These are phyloP conservation scores for Morelia viridis DNA, from an alignment of 2,797 vertebrate species.

Conservation along the genomic window DNA sequence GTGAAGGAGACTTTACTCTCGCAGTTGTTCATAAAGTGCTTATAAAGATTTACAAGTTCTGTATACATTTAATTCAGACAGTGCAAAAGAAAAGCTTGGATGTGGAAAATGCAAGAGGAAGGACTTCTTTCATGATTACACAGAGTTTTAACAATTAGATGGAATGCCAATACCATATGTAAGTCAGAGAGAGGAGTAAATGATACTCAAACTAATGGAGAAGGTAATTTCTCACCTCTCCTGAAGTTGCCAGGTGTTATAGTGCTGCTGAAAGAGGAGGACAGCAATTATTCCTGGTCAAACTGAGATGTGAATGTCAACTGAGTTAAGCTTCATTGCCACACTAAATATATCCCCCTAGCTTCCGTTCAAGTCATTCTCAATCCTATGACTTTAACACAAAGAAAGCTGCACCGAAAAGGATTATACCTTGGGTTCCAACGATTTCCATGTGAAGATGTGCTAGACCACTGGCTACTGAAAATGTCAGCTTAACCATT, in stretches of 20 bases:
- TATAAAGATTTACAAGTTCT: neutral
- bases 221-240: too few relatives aligned
- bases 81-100: neutral
- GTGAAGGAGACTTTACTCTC: neutral
- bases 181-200: neutral
- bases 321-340: neutral
- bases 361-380: neutral
- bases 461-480: conserved; percentile 92
- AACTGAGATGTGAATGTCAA: neutral
- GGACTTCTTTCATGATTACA: neutral
- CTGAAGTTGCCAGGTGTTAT: neutral
- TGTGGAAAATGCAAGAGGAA: too few relatives aligned
- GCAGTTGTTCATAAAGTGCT: neutral
- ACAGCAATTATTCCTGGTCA: neutral
- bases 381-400: neutral
- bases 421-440: conserved; percentile 89
- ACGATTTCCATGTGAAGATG: conserved; percentile 99
- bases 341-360: neutral
- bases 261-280: neutral
- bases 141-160: neutral
- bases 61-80: neutral
- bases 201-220: too few relatives aligned
- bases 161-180: neutral
- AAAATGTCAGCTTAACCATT: conserved; percentile 94
- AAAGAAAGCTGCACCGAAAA: neutral